Evolutionary conservation across 2,113 vertebrate genomes (phyloP), one percentile per base, ranked within the genome.

Genomic region (Pterocles burchelli): DNA sequence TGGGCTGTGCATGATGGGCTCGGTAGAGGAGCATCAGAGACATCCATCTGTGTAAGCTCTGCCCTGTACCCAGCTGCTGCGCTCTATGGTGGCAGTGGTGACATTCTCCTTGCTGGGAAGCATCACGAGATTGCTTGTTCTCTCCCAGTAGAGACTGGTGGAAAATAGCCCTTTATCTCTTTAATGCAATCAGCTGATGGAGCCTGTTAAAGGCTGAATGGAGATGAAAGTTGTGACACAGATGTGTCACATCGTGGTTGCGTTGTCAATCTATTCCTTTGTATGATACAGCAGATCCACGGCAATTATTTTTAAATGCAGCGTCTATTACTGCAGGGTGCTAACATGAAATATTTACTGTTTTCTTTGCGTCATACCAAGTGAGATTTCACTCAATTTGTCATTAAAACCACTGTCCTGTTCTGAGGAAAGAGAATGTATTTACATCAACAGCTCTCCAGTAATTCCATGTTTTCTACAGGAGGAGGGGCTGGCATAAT

Each of bases 331-430:
- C 85, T 59, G 79, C 80, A 95, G 93, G 97, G 92, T 4, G 2
- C 80, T 93, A 84, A 89, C 91, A 87, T 92, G 87, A 97, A 97
- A 97, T 95, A 97, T 95, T 92, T 96, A 95, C 84, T 92, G 21
- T 93, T 97, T 97, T 97, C 95, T 97, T 97, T 96, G 65, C 92
- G 95, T 97, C 84, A 93, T 84, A 92, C 92, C 92, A 89, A 96
- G 89, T 91, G 90, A 94, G 88, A 78, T 97, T 95, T 97, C 96
- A 97, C 94, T 97, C 96, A 74, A 85, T 96, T 97, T 97, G 94
- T 94, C 89, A 89, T 94, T 97, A 96, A 97, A 96, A 94, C 82
- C 88, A 66, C 90, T 94, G 91, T 94, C 95, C 68, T 95, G 54
- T 96, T 89, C 78, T 84, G 88, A 88, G 38, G 67, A 75, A 55